These are phyloP conservation scores for Anthopleura xanthogrammica DNA, from an alignment of 92 coral and sea anemone genomes.

Conservation along the genomic window DNA sequence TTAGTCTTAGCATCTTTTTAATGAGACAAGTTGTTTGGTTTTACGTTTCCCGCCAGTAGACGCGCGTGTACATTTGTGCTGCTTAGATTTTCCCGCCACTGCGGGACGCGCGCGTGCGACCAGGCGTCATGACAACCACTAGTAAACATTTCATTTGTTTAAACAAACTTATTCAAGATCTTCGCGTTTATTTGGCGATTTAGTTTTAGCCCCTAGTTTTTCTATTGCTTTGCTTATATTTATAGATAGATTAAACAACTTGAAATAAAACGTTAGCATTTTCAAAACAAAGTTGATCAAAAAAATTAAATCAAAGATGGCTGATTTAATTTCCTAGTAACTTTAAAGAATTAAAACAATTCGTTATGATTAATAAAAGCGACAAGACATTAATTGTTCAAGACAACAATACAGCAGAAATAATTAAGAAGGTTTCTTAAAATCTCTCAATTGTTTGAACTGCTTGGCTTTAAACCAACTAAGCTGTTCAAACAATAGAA, in stretches of 20 bases:
- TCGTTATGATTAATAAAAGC: background rate
- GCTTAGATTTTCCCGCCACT: background rate
- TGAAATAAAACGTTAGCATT: background rate
- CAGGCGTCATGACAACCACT: background rate
- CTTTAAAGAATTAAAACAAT: background rate
- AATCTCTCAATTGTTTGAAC: background rate
- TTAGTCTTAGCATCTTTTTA: background rate
- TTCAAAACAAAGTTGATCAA: background rate
- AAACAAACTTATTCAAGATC: background rate
- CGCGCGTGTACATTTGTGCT: background rate
- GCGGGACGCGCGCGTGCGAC: background rate
- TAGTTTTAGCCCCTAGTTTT: background rate
- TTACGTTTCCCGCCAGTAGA: background rate
- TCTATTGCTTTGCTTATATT: background rate
- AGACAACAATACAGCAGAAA: background rate
- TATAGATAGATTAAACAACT: background rate
- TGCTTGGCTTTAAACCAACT: background rate
- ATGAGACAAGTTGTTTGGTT: background rate
- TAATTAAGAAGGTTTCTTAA: background rate
- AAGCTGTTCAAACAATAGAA: background rate
- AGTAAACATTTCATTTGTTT: background rate
- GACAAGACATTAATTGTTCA: background rate
- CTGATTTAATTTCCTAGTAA: background rate
- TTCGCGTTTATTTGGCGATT: background rate
- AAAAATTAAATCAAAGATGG: background rate